These are phyloP conservation scores for Pasiphila rectangulata DNA, from an alignment of 2,888 invertebrate genomes.

Conservation along the genomic window DNA sequence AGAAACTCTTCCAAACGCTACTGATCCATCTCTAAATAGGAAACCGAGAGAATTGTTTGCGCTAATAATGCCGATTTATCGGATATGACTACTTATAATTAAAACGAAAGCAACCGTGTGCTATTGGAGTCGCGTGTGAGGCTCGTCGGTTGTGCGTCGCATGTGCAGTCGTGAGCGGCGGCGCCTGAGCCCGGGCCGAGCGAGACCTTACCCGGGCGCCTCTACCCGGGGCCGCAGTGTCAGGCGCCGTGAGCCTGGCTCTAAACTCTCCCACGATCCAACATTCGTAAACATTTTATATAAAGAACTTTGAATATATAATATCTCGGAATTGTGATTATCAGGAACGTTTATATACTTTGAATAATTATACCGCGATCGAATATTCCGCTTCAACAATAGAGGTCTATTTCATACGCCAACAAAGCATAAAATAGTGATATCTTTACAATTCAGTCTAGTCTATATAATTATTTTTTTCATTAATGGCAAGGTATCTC, in stretches of 20 bases:
- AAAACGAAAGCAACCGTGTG: constrained; percentile 75
- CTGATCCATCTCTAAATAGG: constrained; percentile 75
- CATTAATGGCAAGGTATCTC: constrained; percentile 79
- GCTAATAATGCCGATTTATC: constrained; percentile 66
- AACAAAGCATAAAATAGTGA: constrained; percentile 81
- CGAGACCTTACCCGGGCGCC: not conserved
- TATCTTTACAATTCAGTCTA: constrained; percentile 81
- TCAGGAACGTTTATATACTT: constrained; percentile 65
- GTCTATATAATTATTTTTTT: constrained; percentile 78
- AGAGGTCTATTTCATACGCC: constrained; percentile 74
- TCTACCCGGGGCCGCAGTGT: constrained; percentile 11
- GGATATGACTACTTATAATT: constrained; percentile 74
- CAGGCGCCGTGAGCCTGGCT: constrained; percentile 39
- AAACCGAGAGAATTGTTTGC: constrained; percentile 73
- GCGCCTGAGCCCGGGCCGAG: constrained; percentile 31
- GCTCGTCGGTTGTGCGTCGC: constrained; percentile 67
- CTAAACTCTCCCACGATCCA: constrained; percentile 56
- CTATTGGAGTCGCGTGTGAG: constrained; percentile 68
- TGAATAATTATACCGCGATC: constrained; percentile 56
- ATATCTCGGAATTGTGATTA: constrained; percentile 60
- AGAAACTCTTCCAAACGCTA: constrained; percentile 77
- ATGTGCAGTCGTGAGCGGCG: constrained; percentile 42
- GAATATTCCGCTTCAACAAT: constrained; percentile 68
- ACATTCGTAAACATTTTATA: constrained; percentile 54
- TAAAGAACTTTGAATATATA: constrained; percentile 66